phyloP scores from a whole-genome alignment of 2,113 vertebrate species.

The Hystrix brachyura region DNA sequence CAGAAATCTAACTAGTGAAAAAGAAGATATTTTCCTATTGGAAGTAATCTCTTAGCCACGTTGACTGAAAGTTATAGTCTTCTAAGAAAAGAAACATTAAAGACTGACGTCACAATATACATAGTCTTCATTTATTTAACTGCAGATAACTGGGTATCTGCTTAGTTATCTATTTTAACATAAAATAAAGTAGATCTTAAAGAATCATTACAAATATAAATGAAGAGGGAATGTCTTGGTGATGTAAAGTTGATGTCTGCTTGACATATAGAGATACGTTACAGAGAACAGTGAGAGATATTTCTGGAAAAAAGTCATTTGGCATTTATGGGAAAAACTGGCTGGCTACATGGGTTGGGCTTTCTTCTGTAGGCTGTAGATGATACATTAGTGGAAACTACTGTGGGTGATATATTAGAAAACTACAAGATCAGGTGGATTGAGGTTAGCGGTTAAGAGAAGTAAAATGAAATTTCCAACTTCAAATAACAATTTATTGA shows the following conservation, averaged over 20 bases:
- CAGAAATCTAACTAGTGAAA: not conserved
- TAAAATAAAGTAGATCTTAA: conserved; percentile 14
- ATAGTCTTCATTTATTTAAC: conserved; percentile 11
- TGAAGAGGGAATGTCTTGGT: not conserved
- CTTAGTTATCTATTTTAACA: conserved; percentile 6
- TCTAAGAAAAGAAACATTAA: not conserved
- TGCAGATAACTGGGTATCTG: not conserved
- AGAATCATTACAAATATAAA: conserved; percentile 30
- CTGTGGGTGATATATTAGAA: not conserved
- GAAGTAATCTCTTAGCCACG: not conserved
- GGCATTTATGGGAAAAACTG: not conserved
- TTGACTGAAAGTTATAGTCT: not conserved
- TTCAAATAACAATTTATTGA: conserved; percentile 33
- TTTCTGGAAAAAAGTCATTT: conserved; percentile 61
- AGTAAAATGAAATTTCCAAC: conserved; percentile 5
- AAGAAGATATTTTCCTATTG: not conserved
- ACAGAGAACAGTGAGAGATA: not conserved
- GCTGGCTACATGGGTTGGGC: not conserved
- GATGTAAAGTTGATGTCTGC: not conserved
- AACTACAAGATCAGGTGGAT: not conserved
- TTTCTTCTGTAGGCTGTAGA: not conserved
- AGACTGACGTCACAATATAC: not conserved
- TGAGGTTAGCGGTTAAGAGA: not conserved
- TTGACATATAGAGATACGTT: conserved; percentile 3
- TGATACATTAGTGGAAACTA: not conserved